Base-by-base conservation (phyloP, 1,140 invertebrate genomes). In the Halesus radiatus region DNA sequence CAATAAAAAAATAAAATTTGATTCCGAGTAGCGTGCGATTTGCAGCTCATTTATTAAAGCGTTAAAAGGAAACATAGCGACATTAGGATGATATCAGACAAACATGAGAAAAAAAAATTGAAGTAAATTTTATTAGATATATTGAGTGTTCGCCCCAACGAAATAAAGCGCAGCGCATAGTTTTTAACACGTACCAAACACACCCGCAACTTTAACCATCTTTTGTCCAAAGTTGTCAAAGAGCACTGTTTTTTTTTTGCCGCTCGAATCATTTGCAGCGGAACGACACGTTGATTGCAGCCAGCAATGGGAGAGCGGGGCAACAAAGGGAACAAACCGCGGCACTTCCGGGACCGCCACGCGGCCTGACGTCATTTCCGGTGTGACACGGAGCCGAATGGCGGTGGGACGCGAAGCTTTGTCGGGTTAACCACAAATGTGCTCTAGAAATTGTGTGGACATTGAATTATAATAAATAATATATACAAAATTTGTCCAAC, bases 211-310 rank as follows among this genome's bases (percentile, higher is more conserved):
- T 18, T 22, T 23, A 60, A 23, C 7, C 56, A 15, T 60, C 23
- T 15, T 60, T 60, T 60, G 56, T 22, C 3, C 56, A 23, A 60
- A 60, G 18, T 20, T 60, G 56, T 60, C 56, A 60, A 60, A 60
- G 56, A 60, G 23, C 20, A 20, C 56, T 20, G 18, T 60, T 60
- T 60, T 60, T 37, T 29, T 29, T 45, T 13, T 45, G 37, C 10
- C 37, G 56, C 23, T 60, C 23, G 18, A 60, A 60, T 23, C 56
- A n/a, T 58, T 58, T 58, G 56, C 13, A 16, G 18, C 10, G 18
- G 20, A 60, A 45, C 10, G 37, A 10, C 2, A 45, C 37, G 56
- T 23, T 60, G 56, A 60, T 60, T 60, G 56, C 56, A 60, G 56
- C 56, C 18, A 13, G 7, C 18, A 3, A 23, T 8, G 56, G 56